Conservation (phyloP, 1,140 invertebrate genomes). For the Magallana angulata region DNA sequence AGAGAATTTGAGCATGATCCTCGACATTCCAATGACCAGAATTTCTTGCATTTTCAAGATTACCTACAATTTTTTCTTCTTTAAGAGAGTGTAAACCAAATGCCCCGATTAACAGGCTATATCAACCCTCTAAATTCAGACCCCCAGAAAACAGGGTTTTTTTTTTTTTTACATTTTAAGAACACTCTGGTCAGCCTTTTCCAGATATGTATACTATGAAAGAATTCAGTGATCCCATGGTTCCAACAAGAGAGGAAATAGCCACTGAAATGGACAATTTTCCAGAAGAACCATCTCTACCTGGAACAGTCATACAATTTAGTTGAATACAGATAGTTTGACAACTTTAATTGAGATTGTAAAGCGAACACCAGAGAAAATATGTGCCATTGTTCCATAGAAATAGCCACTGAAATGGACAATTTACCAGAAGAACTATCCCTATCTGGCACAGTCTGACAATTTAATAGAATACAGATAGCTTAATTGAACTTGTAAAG, state of each 20-base stretch:
- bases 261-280: too few species aligned
- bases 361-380: too few species aligned
- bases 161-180: too few species aligned
- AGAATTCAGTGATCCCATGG: neutral
- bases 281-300: too few species aligned
- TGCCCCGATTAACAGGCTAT: too few species aligned
- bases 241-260: neutral
- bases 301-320: too few species aligned
- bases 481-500: neutral
- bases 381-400: too few species aligned
- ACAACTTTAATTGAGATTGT: too few species aligned
- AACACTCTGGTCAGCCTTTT: neutral
- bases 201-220: neutral
- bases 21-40: neutral
- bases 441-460: neutral
- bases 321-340: too few species aligned
- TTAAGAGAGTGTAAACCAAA: neutral
- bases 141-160: too few species aligned
- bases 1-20: neutral
- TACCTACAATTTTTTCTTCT: conserved; percentile 6
- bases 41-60: neutral
- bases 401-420: neutral
- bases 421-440: neutral
- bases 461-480: neutral
- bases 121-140: too few species aligned